These are phyloP conservation scores for Xerus inauris DNA, from an alignment of 2,113 vertebrate species.

Conservation along the genomic window DNA sequence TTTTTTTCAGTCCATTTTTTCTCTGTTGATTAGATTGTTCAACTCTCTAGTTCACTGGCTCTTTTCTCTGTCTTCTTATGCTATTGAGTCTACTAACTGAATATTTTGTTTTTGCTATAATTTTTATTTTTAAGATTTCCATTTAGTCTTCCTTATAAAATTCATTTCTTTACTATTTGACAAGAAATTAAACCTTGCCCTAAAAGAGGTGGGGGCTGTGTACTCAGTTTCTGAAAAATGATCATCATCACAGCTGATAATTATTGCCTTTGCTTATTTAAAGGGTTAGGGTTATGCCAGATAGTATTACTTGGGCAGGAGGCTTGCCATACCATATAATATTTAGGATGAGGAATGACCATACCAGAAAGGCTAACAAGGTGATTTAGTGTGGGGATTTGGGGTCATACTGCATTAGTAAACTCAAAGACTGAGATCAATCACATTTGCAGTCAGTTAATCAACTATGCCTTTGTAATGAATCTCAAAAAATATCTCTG, in stretches of 20 bases:
- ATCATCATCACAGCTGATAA: neutral
- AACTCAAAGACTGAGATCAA: neutral
- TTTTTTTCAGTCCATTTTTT: neutral
- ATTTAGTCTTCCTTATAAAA: neutral
- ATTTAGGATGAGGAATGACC: neutral
- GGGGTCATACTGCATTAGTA: neutral
- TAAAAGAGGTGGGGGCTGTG: neutral
- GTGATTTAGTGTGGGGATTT: neutral
- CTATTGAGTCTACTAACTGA: neutral
- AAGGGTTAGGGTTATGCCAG: fast-evolving
- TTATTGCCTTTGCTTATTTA: neutral
- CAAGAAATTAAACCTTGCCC: neutral
- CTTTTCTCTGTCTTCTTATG: neutral
- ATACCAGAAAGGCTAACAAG: neutral
- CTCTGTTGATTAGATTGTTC: neutral
- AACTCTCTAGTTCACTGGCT: too few species aligned
- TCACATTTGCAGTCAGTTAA: neutral
- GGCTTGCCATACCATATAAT: neutral
- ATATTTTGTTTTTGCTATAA: neutral
- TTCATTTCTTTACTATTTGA: neutral
- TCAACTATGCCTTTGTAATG: neutral
- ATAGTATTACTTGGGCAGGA: neutral
- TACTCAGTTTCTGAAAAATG: neutral
- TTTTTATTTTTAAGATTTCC: neutral
- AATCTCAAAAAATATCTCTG: neutral